Percentiles rank a stretch among this genome's conserved stretches.
Evolutionary conservation across 1,140 invertebrate genomes (phyloP).

Genomic region (Rhagoletis zephyria): DNA sequence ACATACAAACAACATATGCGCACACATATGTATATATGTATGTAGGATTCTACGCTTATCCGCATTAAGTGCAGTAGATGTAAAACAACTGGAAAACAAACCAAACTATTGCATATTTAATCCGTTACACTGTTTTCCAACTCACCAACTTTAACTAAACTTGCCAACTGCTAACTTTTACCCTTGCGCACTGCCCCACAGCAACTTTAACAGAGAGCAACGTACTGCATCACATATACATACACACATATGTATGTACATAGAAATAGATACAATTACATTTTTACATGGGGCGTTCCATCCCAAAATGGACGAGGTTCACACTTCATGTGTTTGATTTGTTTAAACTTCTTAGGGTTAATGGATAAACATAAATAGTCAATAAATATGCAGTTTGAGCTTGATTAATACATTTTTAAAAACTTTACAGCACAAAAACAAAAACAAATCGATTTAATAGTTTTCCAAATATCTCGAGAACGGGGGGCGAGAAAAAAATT

Average conservation of each 20-base stretch:
- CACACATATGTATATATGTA: too few species aligned
- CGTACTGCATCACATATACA: background rate
- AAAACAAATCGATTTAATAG: too few species aligned
- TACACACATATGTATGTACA: background rate
- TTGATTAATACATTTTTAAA: too few species aligned
- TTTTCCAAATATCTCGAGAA: too few species aligned
- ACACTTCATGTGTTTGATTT: too few species aligned
- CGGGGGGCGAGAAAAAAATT: too few species aligned
- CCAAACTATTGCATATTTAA: slow-evolving; percentile 39
- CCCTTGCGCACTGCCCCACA: background rate
- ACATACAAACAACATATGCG: too few species aligned
- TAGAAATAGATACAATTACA: background rate
- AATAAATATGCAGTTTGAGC: too few species aligned
- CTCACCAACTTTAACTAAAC: slow-evolving; percentile 19
- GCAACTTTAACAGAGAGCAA: background rate
- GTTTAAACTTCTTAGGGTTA: too few species aligned
- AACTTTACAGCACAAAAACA: too few species aligned
- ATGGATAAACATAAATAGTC: too few species aligned
- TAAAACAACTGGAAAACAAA: slow-evolving; percentile 43
- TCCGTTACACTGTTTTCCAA: slow-evolving; percentile 30
- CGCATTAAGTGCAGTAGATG: slow-evolving; percentile 26
- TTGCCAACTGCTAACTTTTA: slow-evolving; percentile 20
- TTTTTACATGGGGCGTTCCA: background rate
- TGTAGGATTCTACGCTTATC: background rate
- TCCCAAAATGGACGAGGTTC: too few species aligned